Evolutionary conservation across 2,797 vertebrate species (phyloP).

Genomic region (Bucorvus abyssinicus): DNA sequence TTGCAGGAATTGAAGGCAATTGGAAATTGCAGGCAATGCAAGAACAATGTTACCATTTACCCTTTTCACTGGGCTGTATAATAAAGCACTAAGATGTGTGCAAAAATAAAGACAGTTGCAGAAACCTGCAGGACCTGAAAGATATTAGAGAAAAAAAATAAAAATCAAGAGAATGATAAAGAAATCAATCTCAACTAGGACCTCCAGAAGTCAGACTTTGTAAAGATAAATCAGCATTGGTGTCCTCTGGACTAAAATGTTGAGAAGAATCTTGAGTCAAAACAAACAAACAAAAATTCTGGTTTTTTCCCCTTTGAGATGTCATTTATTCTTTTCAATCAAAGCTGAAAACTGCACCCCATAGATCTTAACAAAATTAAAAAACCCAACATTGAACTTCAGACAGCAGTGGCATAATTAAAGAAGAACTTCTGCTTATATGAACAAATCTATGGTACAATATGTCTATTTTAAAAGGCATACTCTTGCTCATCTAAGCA

Average conservation of each 20-base stretch:
- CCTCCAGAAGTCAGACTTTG: not conserved
- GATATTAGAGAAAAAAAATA: not conserved
- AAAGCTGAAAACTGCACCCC: not conserved
- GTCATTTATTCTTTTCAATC: not conserved
- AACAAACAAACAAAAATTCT: not conserved
- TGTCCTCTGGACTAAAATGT: not conserved
- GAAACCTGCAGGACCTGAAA: not conserved
- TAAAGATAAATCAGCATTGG: not conserved
- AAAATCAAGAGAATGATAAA: not conserved
- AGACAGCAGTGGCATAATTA: not conserved
- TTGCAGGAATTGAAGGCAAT: not conserved
- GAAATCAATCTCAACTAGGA: not conserved
- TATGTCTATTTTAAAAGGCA: not conserved
- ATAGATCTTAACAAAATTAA: not conserved
- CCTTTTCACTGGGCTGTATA: not conserved
- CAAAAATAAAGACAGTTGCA: not conserved
- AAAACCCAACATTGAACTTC: not conserved
- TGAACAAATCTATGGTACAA: not conserved
- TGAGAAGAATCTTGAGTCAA: not conserved
- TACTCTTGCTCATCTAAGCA: not conserved
- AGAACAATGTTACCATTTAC: not conserved
- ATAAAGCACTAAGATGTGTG: not conserved
- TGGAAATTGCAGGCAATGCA: not conserved
- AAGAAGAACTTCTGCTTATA: not conserved
- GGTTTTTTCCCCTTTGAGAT: not conserved